Base-by-base conservation (phyloP, 2,888 invertebrate species). In the Augochlorella aurata region DNA sequence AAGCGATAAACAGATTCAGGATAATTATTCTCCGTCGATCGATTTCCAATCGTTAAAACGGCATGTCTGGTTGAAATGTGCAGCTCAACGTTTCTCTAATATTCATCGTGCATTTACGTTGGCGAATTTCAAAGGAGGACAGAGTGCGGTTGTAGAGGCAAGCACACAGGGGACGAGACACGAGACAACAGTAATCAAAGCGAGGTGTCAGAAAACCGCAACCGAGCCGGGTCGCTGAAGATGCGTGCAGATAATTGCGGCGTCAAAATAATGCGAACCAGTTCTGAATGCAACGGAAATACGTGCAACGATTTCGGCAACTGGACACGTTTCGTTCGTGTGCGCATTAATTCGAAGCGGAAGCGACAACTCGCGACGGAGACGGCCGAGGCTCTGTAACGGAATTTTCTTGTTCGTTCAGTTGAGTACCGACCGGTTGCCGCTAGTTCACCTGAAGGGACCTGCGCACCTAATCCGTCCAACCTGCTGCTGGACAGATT, bases 221-320 rank as follows among this genome's bases (percentile, higher is more conserved):
- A 67, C 70, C 72, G 78, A 52, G 58, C 70, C n/a, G 5, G 72
- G 73, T 65, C 74, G 79, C 81, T 61, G 69, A 84, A 83, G 73
- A 75, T 84, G 87, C 89, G 87, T 89, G 89, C 82, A 58, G 88
- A 89, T 92, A 89, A 91, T 91, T 90, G 85, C 75, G 74, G 82
- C 81, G 83, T 80, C 81, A 82, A 70, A 85, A 79, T 75, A 78
- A 86, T 83, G 78, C 84, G 87, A 79, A 74, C 69, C 77, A 74
- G 71, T 38, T 67, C 66, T 84, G 83, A 88, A 89, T 88, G 71
- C 75, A 84, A 73, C 86, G 87, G 87, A 89, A 89, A 79, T 54
- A 68, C 45, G 50, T 63, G 65, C 44, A 24, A 65, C 68, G 74
- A 84, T 85, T 83, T 81, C 50, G 77, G 84, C 82, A 79, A 29